Percentiles rank a stretch among this genome's conserved stretches.
Evolutionary conservation across 2,888 invertebrate genomes (phyloP).

Genomic region (Elegia similella): DNA sequence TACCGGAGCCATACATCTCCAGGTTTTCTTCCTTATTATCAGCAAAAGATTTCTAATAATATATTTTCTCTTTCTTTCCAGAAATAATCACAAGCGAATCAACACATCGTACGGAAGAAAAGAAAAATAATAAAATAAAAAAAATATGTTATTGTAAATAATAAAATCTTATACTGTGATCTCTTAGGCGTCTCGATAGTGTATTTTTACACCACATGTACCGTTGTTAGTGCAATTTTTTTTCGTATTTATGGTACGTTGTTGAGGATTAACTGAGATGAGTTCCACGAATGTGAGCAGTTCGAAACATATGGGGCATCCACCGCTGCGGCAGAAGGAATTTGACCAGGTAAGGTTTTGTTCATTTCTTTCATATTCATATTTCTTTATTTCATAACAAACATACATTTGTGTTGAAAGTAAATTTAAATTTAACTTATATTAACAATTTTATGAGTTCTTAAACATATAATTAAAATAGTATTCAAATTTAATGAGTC

Average conservation of each 20-base stretch:
- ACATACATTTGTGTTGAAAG: too few relatives aligned
- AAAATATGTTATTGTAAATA: constrained; percentile 52
- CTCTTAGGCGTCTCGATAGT: constrained; percentile 52
- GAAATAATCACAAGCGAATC: constrained; percentile 45
- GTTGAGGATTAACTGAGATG: constrained; percentile 31
- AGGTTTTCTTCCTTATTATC: neutral
- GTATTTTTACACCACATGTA: constrained; percentile 41
- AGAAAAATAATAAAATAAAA: constrained; percentile 34
- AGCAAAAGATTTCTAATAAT: constrained; percentile 4
- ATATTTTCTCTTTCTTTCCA: constrained; percentile 43
- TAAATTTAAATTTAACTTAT: too few relatives aligned
- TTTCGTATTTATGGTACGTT: constrained; percentile 23
- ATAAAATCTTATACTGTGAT: constrained; percentile 54
- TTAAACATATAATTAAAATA: too few relatives aligned
- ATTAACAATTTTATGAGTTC: too few relatives aligned
- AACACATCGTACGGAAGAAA: constrained; percentile 36
- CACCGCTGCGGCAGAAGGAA: constrained; percentile 87
- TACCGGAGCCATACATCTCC: too few relatives aligned
- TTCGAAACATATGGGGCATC: constrained; percentile 57
- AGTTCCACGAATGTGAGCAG: constrained; percentile 49
- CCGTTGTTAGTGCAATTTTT: constrained; percentile 42
- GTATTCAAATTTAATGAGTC: too few relatives aligned
- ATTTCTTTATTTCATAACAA: too few relatives aligned
- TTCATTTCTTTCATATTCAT: too few relatives aligned
- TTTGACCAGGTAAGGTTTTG: constrained; percentile 83